These are phyloP conservation scores for Zootermopsis nevadensis DNA, from an alignment of 2,888 invertebrate genomes.

Conservation along the genomic window DNA sequence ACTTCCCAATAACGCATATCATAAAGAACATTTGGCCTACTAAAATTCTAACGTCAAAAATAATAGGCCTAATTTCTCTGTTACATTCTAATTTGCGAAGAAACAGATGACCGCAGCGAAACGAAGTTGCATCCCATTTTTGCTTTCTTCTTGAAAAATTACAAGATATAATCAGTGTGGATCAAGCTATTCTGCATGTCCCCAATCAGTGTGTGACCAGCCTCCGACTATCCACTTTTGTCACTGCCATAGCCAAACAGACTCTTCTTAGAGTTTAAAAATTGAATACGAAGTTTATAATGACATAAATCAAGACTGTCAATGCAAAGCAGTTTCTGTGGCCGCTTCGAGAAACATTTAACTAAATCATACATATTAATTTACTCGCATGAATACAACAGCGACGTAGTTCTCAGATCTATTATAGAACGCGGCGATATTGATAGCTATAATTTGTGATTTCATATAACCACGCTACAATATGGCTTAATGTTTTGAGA, in stretches of 20 bases:
- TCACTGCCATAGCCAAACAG: neutral
- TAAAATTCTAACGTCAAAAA: no score
- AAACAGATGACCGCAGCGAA: no score
- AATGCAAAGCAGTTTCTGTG: constrained; percentile 2
- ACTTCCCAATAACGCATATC: no score
- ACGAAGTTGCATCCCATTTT: no score
- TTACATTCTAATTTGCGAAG: no score
- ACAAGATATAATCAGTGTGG: no score
- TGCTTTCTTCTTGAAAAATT: no score
- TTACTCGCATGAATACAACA: neutral
- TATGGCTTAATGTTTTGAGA: neutral
- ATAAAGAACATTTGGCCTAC: no score
- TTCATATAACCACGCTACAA: neutral
- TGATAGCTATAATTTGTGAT: constrained; percentile 16
- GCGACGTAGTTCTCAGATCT: neutral
- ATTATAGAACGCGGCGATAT: neutral
- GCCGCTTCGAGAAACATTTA: neutral
- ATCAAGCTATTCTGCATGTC: no score
- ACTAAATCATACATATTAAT: constrained; percentile 23
- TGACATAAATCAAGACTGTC: neutral
- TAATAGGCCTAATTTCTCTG: no score
- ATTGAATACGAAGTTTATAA: neutral
- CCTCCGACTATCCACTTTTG: neutral
- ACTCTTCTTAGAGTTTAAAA: neutral
- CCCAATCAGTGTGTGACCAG: neutral